Evolutionary conservation across 2,797 vertebrate genomes (phyloP), one percentile per base, ranked within the genome.

Genomic region (Poeciliopsis paucimaculata): DNA sequence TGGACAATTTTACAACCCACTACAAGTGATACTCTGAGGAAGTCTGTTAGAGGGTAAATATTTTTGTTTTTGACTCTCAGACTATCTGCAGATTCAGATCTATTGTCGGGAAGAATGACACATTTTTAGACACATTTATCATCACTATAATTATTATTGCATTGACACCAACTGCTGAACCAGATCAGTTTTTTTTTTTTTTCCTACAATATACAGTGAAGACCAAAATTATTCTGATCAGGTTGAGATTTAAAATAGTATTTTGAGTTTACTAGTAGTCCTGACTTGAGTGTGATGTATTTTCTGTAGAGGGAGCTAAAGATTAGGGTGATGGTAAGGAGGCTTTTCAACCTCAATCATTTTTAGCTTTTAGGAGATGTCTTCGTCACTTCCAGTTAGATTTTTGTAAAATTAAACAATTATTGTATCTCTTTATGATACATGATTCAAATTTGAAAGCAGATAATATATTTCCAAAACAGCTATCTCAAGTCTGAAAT

Each of bases 401-500:
- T n/a, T n/a, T 57, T 28, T n/a, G 53, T 12, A n/a, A 28, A 28
- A 12, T 57, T 5, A 13, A 28, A 57, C 11, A 28, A 57, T 28
- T 57, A 26, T 28, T 57, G 53, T 28, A 57, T 57, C 53, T 13
- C 26, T 57, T 57, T 57, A 57, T 4, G 11, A n/a, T n/a, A 28
- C 10, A 55, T 55, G 53, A 55, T n/a, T 55, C 4, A 55, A n/a
- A 28, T 57, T 12, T 57, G 53, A 57, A 57, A 57, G 26, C 26
- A 57, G 26, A 57, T n/a, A 13, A 13, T 12, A 57, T 57, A n/a
- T 57, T 57, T 57, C 26, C n/a, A 28, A 28, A 57, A 28, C 11
- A 28, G 26, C 53, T 57, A 26, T 57, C n/a, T n/a, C 11, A 57
- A 57, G 26, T 57, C 89, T 47, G 85, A 70, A 71, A 88, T 89